These are phyloP conservation scores for Zosterops hypoxanthus DNA, from an alignment of 2,113 vertebrate species.

Conservation along the genomic window DNA sequence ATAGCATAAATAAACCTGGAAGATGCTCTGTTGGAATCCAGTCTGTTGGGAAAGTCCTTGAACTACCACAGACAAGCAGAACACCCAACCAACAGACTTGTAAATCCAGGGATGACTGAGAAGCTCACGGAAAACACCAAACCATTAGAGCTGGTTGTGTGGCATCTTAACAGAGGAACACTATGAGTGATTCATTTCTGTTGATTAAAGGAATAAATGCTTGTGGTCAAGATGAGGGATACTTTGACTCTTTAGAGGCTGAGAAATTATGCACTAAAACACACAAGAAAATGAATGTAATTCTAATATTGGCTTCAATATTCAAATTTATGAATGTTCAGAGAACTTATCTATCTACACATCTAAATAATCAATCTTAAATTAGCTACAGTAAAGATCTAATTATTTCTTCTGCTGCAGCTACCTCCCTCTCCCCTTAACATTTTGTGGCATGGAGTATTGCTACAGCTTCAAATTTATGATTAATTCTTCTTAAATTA, in stretches of 20 bases:
- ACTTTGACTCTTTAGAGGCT: neutral
- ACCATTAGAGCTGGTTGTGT: neutral
- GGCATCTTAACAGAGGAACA: neutral
- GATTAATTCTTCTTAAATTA: conserved; percentile 4
- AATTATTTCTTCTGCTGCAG: neutral
- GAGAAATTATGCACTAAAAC: neutral
- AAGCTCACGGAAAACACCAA: neutral
- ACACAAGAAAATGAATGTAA: neutral
- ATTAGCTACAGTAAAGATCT: neutral
- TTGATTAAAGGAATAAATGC: neutral
- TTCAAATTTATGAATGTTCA: neutral
- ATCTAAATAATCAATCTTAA: neutral
- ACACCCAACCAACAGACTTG: neutral
- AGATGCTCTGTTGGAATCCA: neutral
- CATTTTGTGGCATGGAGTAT: neutral
- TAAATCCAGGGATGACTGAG: neutral
- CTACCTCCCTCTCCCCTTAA: neutral
- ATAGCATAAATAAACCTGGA: neutral
- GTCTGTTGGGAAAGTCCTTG: neutral
- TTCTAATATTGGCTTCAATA: neutral
- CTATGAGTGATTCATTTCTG: neutral
- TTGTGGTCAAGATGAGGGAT: neutral
- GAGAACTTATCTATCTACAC: neutral
- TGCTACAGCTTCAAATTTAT: neutral
- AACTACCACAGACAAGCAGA: neutral